Percentiles rank a stretch among this genome's conserved stretches.
phyloP scores from a whole-genome alignment of 2,113 vertebrate genomes.

The Lepus europaeus region DNA sequence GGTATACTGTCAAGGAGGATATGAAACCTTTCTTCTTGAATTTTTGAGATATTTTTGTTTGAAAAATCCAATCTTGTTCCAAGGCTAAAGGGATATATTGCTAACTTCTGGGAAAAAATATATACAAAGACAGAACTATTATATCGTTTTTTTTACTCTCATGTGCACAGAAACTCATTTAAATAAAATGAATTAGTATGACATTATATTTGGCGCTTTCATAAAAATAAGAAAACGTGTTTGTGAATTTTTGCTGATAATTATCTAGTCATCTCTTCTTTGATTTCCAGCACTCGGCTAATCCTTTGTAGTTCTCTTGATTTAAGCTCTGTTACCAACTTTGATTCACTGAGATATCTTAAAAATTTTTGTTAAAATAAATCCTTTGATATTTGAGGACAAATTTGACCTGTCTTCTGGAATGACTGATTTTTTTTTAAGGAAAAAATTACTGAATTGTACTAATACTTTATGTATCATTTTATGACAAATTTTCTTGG shows the following conservation, averaged over 20 bases:
- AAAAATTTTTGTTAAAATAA: constrained; percentile 60
- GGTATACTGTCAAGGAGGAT: constrained; percentile 32
- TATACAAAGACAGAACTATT: constrained; percentile 25
- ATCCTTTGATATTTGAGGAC: constrained; percentile 59
- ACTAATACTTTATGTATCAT: constrained; percentile 48
- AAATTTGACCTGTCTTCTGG: constrained; percentile 34
- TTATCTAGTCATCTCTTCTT: not conserved
- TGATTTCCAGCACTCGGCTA: not conserved
- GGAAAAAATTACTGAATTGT: constrained; percentile 28
- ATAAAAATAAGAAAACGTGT: not conserved
- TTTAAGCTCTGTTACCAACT: constrained; percentile 54
- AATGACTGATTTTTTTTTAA: constrained; percentile 8
- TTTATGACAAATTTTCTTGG: constrained; percentile 48
- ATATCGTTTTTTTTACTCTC: constrained; percentile 43
- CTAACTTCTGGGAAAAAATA: not conserved
- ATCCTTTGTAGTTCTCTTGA: not conserved
- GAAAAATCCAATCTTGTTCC: constrained; percentile 32
- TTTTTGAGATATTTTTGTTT: constrained; percentile 45
- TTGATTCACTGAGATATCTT: constrained; percentile 42
- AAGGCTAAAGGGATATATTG: not conserved
- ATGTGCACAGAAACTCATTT: not conserved
- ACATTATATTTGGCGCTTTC: constrained; percentile 4
- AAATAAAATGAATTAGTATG: constrained; percentile 39
- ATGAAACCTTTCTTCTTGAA: not conserved
- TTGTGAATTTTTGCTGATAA: constrained; percentile 7